Evolutionary conservation across 1,140 invertebrate genomes (phyloP).

Genomic region (Aculops lycopersici): DNA sequence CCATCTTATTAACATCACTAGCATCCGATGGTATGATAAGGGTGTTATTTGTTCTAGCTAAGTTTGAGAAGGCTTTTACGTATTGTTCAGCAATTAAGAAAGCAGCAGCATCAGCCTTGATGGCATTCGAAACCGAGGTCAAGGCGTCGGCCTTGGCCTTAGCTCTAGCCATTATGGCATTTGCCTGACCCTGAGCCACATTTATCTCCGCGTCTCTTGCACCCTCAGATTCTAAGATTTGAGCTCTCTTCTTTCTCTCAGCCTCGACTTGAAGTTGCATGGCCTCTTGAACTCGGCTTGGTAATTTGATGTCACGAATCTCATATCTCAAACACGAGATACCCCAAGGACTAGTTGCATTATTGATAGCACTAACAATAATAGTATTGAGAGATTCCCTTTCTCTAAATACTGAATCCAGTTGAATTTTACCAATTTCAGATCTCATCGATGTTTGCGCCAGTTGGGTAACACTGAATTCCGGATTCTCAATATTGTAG

Average conservation of each 20-base stretch:
- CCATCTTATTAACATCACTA: constrained; percentile 24
- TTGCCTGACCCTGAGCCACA: constrained; percentile 26
- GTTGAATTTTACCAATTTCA: constrained; percentile 82
- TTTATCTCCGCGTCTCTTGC: constrained; percentile 71
- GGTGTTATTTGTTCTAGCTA: constrained; percentile 75
- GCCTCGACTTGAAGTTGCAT: constrained; percentile 99
- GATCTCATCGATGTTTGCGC: constrained; percentile 98
- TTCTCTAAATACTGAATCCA: constrained; percentile 88
- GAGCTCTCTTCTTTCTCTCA: constrained; percentile 74
- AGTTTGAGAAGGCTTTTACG: constrained; percentile 57
- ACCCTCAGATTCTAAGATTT: constrained; percentile 86
- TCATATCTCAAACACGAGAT: constrained; percentile 89
- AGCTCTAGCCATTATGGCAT: constrained; percentile 5
- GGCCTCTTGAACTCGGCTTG: constrained; percentile 68
- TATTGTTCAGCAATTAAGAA: constrained; percentile 81
- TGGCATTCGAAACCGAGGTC: constrained; percentile 1
- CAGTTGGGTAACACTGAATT: constrained; percentile 92
- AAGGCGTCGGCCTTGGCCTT: constrained; percentile 11
- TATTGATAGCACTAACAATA: constrained; percentile 84
- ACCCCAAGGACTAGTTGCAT: constrained; percentile 88
- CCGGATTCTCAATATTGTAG: constrained; percentile 95
- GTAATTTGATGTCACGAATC: constrained; percentile 85
- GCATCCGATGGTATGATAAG: constrained; percentile 66
- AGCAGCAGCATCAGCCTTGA: constrained; percentile 36
- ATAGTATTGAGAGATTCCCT: constrained; percentile 74